phyloP scores from a whole-genome alignment of 2,888 invertebrate species.

The Drosophila aldrichi region DNA sequence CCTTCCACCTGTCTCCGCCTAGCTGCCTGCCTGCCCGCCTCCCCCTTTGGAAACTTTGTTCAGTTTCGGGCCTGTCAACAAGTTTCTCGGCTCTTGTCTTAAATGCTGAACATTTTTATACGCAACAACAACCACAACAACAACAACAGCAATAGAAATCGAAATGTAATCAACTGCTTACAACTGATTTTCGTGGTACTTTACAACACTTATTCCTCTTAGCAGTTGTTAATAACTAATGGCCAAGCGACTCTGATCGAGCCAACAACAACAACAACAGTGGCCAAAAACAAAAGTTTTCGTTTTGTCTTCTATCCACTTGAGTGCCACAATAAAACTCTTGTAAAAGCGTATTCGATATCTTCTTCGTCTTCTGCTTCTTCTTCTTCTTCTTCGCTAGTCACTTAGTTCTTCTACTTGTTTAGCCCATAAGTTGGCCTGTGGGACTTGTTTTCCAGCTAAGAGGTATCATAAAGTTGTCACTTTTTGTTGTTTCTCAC shows the following conservation, averaged over 20 bases:
- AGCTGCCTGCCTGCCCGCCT: not conserved
- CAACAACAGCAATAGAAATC: conserved; percentile 13
- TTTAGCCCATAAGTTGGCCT: conserved; percentile 8
- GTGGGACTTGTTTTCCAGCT: conserved; percentile 8
- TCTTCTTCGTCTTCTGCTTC: not conserved
- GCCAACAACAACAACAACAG: conserved; percentile 7
- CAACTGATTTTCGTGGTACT: conserved; percentile 23
- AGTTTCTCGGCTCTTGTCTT: conserved; percentile 27
- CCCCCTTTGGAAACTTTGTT: conserved; percentile 19
- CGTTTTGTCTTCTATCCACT: conserved; percentile 28
- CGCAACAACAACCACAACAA: conserved; percentile 12
- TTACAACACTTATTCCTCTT: conserved; percentile 22
- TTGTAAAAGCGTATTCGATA: conserved; percentile 23
- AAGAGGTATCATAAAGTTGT: conserved; percentile 37
- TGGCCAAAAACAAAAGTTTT: not conserved
- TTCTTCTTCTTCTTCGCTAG: not conserved
- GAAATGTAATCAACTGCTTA: conserved; percentile 28
- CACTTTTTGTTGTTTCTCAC: conserved; percentile 33
- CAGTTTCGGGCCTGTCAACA: conserved; percentile 37
- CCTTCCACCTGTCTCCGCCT: not conserved
- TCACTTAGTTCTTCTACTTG: conserved; percentile 4
- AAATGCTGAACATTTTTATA: conserved; percentile 35
- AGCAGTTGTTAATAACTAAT: conserved; percentile 50
- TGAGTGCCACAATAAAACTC: conserved; percentile 50
- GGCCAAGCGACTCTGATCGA: conserved; percentile 14